Conservation (phyloP, 2,113 vertebrate genomes). For the Ophthalmolycus amberensis region DNA sequence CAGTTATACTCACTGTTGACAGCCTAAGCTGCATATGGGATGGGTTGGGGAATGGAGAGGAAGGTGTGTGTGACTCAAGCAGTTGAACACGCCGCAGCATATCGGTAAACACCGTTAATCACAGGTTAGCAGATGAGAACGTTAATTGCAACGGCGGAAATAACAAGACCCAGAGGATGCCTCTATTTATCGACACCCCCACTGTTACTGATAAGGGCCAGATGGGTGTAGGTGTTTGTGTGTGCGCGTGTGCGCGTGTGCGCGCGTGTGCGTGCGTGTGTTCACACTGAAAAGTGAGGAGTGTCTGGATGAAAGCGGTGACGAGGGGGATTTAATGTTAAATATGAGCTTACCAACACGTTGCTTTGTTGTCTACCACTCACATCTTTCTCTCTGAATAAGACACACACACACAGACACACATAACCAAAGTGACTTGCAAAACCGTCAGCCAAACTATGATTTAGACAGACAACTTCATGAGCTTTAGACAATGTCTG, state of each 20-base stretch:
- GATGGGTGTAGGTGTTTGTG: conserved; percentile 16
- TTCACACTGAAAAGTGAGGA: conserved; percentile 35
- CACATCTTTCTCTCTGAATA: background rate
- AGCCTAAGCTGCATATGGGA: conserved; percentile 21
- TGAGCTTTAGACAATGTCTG: background rate
- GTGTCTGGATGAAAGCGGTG: conserved; percentile 46
- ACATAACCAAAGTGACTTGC: background rate
- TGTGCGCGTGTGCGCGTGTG: conserved; percentile 10
- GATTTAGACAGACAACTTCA: background rate
- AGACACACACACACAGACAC: background rate
- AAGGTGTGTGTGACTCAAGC: conserved; percentile 52
- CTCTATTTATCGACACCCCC: conserved; percentile 88
- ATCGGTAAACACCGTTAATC: conserved; percentile 96
- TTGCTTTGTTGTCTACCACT: conserved; percentile 7
- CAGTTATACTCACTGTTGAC: conserved; percentile 6
- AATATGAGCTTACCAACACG: conserved; percentile 18
- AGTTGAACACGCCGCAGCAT: conserved; percentile 75
- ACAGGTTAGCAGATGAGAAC: conserved; percentile 93
- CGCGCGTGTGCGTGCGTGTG: conserved; percentile 11
- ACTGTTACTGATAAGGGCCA: conserved; percentile 74
- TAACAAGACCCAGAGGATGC: conserved; percentile 90
- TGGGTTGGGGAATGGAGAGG: conserved; percentile 8
- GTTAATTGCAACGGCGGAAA: conserved; percentile 94
- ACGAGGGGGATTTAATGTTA: conserved; percentile 30
- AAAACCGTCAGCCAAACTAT: background rate